Conservation (phyloP, 2,888 invertebrate genomes). For the Neoscelio sp. region DNA sequence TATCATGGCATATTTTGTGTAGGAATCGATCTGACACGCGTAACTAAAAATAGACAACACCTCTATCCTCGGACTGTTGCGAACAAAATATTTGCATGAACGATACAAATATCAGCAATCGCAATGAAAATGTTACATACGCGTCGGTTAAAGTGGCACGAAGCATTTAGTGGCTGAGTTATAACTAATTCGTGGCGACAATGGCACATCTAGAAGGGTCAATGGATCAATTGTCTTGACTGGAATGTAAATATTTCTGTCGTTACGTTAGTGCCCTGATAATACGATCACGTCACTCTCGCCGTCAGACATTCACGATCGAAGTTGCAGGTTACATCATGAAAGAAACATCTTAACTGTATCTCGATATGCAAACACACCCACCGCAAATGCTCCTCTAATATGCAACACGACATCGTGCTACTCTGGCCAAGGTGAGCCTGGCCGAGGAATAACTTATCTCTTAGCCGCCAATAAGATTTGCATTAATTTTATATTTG, state of each 20-base stretch:
- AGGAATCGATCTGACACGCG: too few species aligned
- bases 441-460: conserved; percentile 30
- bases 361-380: conserved; percentile 59
- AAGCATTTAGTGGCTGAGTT: conserved; percentile 59
- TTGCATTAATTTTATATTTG: conserved; percentile 38
- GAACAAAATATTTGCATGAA: conserved; percentile 7
- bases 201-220: conserved; percentile 55
- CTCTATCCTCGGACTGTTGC: conserved; percentile 10
- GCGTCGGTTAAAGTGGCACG: conserved; percentile 40
- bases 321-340: conserved; percentile 60
- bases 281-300: conserved; percentile 60
- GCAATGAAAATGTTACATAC: conserved; percentile 11
- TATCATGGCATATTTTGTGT: too few species aligned
- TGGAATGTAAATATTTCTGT: conserved; percentile 55
- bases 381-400: conserved; percentile 53
- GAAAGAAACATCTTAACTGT: conserved; percentile 66
- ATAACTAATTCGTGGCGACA: conserved; percentile 55
- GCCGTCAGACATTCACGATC: conserved; percentile 39
- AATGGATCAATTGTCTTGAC: conserved; percentile 57
- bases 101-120: conserved; percentile 26
- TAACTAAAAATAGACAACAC: too few species aligned
- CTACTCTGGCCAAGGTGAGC: conserved; percentile 40
- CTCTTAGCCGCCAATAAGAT: conserved; percentile 34
- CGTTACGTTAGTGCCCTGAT: conserved; percentile 38
- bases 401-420: conserved; percentile 43